phyloP scores from a whole-genome alignment of 2,888 invertebrate genomes.

The Harpagoxenus sublaevis region DNA sequence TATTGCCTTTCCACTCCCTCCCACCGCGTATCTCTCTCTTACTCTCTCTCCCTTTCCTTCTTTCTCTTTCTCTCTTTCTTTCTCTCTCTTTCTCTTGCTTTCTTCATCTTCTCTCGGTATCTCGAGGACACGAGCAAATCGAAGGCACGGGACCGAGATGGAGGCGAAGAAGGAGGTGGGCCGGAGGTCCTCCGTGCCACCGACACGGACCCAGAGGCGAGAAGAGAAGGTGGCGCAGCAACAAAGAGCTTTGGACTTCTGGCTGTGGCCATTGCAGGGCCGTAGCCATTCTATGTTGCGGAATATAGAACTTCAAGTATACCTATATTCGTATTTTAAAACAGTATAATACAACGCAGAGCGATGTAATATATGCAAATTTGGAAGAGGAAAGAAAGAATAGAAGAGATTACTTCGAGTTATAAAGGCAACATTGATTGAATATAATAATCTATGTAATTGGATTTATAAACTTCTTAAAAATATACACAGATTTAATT shows the following conservation, averaged over 20 bases:
- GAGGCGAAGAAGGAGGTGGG: slow-evolving; percentile 71
- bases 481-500: background rate
- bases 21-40: slow-evolving; percentile 40
- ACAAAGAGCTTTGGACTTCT: slow-evolving; percentile 84
- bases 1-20: slow-evolving; percentile 24
- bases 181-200: slow-evolving; percentile 79
- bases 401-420: background rate
- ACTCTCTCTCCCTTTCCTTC: background rate
- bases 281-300: slow-evolving; percentile 61
- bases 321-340: background rate
- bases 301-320: background rate
- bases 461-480: background rate
- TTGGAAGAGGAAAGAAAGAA: background rate
- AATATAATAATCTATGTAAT: background rate
- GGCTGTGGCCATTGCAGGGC: slow-evolving; percentile 79
- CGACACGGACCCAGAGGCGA: slow-evolving; percentile 82
- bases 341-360: background rate
- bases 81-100: slow-evolving; percentile 42
- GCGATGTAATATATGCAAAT: background rate
- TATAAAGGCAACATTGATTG: background rate
- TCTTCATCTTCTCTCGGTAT: slow-evolving; percentile 55
- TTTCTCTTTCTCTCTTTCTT: background rate
- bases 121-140: slow-evolving; percentile 81
- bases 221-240: slow-evolving; percentile 85
- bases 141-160: slow-evolving; percentile 78